Base-by-base conservation (phyloP, 2,113 vertebrate species). In the Epinephelus moara region DNA sequence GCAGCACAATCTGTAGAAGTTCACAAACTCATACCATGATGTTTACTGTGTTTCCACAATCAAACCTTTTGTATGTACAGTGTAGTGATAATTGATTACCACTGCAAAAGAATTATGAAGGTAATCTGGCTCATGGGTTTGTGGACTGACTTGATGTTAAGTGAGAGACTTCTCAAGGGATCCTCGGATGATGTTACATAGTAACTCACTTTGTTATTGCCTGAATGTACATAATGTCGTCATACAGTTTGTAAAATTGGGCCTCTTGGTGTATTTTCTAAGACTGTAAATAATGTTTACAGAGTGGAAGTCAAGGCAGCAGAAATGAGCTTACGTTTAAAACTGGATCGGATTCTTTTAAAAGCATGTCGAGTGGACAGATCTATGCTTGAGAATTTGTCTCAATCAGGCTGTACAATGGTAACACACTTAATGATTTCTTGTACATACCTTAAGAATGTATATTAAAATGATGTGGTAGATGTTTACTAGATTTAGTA, bases 271-370 rank as follows among this genome's bases (percentile, higher is more conserved):
- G 78, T 88, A 40, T 84, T 92, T 93, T 93, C 66, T 80, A 90
- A 80, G 69, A 86, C 66, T 94, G 92, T 95, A 94, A 89, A 93
- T 92, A 92, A 64, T 94, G 95, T 96, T 95, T 96, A 96, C 95
- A 92, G 85, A 94, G 92, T 92, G 89, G 93, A 94, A 92, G 93
- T 94, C 90, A 93, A 94, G 85, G 91, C 93, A 96, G 95, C 95
- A 94, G 93, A 95, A 90, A 92, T 72, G 83, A 88, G 93, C 81
- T 91, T 80, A 84, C 33, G 86, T 52, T 80, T 33, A 91, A 82
- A 97, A 97, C 96, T 97, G 96, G 95, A 96, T 94, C 92, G 0
- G 70, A 81, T 60, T 84, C 67, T 50, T 81, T 88, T n/a, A 63
- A 78, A 64, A 50, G 47, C 70, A 25, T 2, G 55, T 73, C 17